Evolutionary conservation across 1,140 invertebrate species (phyloP).

Genomic region (Drosophila ambigua): DNA sequence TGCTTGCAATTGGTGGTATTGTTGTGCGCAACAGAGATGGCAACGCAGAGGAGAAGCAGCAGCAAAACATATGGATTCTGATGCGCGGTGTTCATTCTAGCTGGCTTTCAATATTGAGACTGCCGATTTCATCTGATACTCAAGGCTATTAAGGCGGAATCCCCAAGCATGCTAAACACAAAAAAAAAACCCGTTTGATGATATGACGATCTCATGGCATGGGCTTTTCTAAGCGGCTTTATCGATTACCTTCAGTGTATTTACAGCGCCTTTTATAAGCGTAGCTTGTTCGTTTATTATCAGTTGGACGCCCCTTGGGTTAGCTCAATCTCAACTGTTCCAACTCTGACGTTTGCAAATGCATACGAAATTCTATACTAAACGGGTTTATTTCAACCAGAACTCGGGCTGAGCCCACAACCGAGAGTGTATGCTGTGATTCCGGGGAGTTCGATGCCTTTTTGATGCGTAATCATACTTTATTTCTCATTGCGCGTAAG

Average conservation of each 20-base stretch:
- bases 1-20: constrained; percentile 20
- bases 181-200: constrained; percentile 34
- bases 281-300: neutral
- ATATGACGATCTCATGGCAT: constrained; percentile 20
- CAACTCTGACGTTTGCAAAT: neutral
- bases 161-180: no score
- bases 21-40: neutral
- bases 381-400: no score
- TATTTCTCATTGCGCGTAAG: constrained; percentile 25
- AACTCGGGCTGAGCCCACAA: no score
- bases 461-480: constrained; percentile 20
- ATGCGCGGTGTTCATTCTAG: constrained; percentile 21
- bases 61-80: constrained; percentile 3
- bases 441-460: neutral
- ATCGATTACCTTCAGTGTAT: constrained; percentile 5
- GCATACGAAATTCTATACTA: neutral
- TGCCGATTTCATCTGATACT: constrained; percentile 8
- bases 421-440: no score
- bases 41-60: constrained; percentile 4
- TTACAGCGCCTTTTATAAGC: neutral
- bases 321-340: neutral
- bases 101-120: constrained; percentile 16
- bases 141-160: constrained; percentile 13
- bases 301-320: neutral
- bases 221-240: constrained; percentile 28